Evolutionary conservation across 1,140 invertebrate species (phyloP).

Genomic region (Drosophila arawakana): DNA sequence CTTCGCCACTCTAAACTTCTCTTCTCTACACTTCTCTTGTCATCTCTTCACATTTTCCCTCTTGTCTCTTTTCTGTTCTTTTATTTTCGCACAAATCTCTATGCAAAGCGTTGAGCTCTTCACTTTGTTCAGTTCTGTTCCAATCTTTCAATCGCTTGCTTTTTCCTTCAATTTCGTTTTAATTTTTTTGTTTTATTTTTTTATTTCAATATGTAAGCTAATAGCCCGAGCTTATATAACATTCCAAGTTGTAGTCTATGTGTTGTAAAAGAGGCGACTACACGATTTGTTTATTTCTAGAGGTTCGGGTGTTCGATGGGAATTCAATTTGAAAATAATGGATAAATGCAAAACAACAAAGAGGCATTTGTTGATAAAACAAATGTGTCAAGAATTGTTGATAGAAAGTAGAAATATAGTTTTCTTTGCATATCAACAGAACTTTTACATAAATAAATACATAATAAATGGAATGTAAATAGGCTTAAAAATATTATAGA

Average conservation of each 20-base stretch:
- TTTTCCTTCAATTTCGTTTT: slow-evolving; percentile 2
- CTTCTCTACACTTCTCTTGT: slow-evolving; percentile 27
- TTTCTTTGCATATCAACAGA: too few species aligned
- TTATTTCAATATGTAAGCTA: slow-evolving; percentile 9
- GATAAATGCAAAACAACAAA: not conserved
- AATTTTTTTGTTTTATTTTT: not conserved
- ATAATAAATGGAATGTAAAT: too few species aligned
- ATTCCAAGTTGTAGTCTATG: not conserved
- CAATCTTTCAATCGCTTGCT: slow-evolving; percentile 32
- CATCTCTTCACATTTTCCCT: slow-evolving; percentile 16
- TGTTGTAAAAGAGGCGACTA: slow-evolving; percentile 8
- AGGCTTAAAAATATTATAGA: too few species aligned
- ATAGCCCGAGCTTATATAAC: not conserved
- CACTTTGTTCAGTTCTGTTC: slow-evolving; percentile 17
- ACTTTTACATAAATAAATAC: too few species aligned
- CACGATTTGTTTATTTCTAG: not conserved
- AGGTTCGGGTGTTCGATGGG: not conserved
- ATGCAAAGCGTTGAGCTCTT: slow-evolving; percentile 50
- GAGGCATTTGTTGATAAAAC: not conserved
- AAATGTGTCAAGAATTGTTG: not conserved
- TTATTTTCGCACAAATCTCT: slow-evolving; percentile 58
- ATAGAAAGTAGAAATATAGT: not conserved
- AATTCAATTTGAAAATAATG: not conserved
- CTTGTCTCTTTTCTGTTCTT: slow-evolving; percentile 40
- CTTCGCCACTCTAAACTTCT: slow-evolving; percentile 1